Conservation (phyloP, 64 coral and sea anemone genomes). For the Porites australiensis region DNA sequence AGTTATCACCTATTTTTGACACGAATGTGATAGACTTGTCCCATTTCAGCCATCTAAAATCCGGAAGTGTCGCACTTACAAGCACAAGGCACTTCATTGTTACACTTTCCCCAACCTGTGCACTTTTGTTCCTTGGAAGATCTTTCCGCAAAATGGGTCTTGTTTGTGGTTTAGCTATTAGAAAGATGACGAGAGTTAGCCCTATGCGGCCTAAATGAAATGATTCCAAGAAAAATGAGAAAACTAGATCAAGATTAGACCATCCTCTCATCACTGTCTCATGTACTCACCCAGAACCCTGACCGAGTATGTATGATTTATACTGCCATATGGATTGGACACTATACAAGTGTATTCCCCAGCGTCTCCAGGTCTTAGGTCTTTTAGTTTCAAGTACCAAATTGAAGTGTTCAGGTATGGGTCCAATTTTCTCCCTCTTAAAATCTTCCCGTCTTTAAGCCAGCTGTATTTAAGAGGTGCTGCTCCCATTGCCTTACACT, state of each 20-base stretch:
- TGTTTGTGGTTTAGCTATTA: slow-evolving; percentile 19
- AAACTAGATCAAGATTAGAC: too few species aligned
- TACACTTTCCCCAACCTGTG: slow-evolving; percentile 14
- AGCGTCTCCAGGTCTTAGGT: slow-evolving; percentile 13
- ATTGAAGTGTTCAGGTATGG: not conserved
- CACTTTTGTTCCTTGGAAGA: slow-evolving; percentile 62
- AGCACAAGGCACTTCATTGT: slow-evolving; percentile 62
- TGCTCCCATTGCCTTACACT: slow-evolving; percentile 41
- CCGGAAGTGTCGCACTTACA: slow-evolving; percentile 39
- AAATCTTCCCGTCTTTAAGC: slow-evolving; percentile 40
- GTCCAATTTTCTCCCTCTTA: slow-evolving; percentile 13
- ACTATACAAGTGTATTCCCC: slow-evolving; percentile 57
- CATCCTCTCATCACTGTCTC: too few species aligned
- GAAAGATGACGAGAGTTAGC: too few species aligned
- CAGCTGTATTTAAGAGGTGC: slow-evolving; percentile 44
- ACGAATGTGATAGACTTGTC: slow-evolving; percentile 18
- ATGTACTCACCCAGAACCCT: slow-evolving; percentile 39
- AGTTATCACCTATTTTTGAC: not conserved
- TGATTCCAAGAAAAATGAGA: too few species aligned
- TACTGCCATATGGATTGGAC: slow-evolving; percentile 48
- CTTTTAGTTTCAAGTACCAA: slow-evolving; percentile 34
- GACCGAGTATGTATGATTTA: slow-evolving; percentile 47
- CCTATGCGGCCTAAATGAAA: too few species aligned
- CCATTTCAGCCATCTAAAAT: slow-evolving; percentile 79
- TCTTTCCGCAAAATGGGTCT: slow-evolving; percentile 26